phyloP scores from a whole-genome alignment of 2,797 vertebrate species.

The Emydoidea blandingii region DNA sequence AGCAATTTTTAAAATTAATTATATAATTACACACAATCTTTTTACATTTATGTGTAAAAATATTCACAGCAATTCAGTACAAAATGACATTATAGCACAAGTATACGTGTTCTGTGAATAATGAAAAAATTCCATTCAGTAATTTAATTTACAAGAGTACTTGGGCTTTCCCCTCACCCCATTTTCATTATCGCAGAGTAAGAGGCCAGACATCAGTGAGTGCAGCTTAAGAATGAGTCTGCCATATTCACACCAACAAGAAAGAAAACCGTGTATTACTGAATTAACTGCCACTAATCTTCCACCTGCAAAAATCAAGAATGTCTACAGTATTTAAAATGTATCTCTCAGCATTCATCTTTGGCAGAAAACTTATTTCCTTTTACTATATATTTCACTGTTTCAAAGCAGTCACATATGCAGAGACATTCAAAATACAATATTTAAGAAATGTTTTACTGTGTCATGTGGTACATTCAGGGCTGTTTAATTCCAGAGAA shows the following conservation, averaged over 20 bases:
- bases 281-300: background rate
- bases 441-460: constrained; percentile 5
- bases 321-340: background rate
- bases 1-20: background rate
- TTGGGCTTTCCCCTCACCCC: background rate
- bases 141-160: background rate
- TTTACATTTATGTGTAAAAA: background rate
- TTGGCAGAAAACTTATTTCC: background rate
- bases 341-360: background rate
- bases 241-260: background rate
- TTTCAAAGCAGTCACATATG: background rate
- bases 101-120: background rate
- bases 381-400: background rate
- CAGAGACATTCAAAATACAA: background rate
- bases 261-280: background rate
- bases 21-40: background rate
- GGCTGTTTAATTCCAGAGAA: background rate
- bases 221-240: background rate
- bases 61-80: background rate
- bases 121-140: background rate
- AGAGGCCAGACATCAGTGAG: background rate
- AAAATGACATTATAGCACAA: background rate
- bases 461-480: background rate
- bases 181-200: background rate
- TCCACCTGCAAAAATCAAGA: background rate